Conservation (phyloP, 1,140 invertebrate genomes). For the Chrysomallon squamiferum region DNA sequence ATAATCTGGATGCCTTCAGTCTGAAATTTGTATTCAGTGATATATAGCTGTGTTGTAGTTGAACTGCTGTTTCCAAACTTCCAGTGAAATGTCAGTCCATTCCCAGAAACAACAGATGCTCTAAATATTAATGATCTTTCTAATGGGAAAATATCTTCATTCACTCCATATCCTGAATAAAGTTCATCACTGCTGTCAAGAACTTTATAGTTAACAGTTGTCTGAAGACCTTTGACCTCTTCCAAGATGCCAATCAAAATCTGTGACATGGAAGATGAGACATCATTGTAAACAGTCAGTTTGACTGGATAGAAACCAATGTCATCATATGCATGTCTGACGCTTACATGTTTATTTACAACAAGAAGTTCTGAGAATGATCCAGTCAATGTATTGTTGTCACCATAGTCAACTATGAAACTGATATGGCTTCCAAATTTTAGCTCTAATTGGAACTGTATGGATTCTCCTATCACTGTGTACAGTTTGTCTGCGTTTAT, state of each 20-base stretch:
- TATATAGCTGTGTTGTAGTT: neutral
- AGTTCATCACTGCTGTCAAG: slow-evolving; percentile 24
- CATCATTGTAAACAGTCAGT: slow-evolving; percentile 18
- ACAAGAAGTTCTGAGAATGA: slow-evolving; percentile 8
- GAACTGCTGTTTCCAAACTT: slow-evolving; percentile 22
- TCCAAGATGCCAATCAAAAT: slow-evolving; percentile 24
- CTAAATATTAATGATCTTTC: slow-evolving; percentile 29
- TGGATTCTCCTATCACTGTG: slow-evolving; percentile 16
- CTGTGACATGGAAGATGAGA: slow-evolving; percentile 6
- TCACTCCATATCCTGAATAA: slow-evolving; percentile 23
- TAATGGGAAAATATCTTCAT: slow-evolving; percentile 23
- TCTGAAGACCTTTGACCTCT: slow-evolving; percentile 25
- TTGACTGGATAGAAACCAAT: slow-evolving; percentile 24
- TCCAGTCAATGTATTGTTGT: slow-evolving; percentile 5
- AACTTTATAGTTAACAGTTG: slow-evolving; percentile 20
- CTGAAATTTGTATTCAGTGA: slow-evolving; percentile 14
- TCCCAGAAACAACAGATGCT: slow-evolving; percentile 24
- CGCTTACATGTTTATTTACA: slow-evolving; percentile 8
- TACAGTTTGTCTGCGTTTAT: slow-evolving; percentile 8
- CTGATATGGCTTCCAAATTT: slow-evolving; percentile 24
- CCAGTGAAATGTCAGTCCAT: slow-evolving; percentile 33
- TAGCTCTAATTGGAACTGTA: slow-evolving; percentile 21
- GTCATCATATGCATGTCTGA: slow-evolving; percentile 11
- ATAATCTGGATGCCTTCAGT: slow-evolving; percentile 16
- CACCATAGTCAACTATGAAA: slow-evolving; percentile 20